These are phyloP conservation scores for Brevimyrus niger DNA, from an alignment of 2,113 vertebrate genomes.

Conservation along the genomic window DNA sequence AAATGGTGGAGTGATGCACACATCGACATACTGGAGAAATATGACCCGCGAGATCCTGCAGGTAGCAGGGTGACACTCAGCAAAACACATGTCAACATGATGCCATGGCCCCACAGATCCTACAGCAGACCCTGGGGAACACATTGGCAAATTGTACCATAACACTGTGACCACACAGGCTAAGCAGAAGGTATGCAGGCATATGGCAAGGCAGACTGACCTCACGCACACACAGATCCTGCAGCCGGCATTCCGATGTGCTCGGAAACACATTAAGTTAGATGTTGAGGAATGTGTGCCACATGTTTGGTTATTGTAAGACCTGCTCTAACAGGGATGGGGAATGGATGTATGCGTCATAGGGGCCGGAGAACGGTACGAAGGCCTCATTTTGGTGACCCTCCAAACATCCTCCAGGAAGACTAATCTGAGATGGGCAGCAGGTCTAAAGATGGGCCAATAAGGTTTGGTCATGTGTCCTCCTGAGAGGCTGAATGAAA, in stretches of 20 bases:
- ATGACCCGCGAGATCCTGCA: conserved; percentile 87
- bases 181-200: neutral
- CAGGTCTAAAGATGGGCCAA: neutral
- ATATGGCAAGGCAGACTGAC: neutral
- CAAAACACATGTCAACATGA: neutral
- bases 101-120: neutral
- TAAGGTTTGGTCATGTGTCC: neutral
- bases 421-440: neutral
- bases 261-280: neutral
- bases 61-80: neutral
- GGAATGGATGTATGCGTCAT: neutral
- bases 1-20: neutral
- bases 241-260: neutral
- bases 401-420: neutral
- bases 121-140: neutral
- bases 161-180: neutral
- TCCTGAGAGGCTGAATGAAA: neutral
- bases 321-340: neutral
- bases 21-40: conserved; percentile 42
- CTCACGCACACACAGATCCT: neutral
- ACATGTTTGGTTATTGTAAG: neutral
- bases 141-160: neutral
- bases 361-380: neutral
- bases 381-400: neutral
- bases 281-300: neutral